Base-by-base conservation (phyloP, 2,113 vertebrate species). In the Thryonomys swinderianus region DNA sequence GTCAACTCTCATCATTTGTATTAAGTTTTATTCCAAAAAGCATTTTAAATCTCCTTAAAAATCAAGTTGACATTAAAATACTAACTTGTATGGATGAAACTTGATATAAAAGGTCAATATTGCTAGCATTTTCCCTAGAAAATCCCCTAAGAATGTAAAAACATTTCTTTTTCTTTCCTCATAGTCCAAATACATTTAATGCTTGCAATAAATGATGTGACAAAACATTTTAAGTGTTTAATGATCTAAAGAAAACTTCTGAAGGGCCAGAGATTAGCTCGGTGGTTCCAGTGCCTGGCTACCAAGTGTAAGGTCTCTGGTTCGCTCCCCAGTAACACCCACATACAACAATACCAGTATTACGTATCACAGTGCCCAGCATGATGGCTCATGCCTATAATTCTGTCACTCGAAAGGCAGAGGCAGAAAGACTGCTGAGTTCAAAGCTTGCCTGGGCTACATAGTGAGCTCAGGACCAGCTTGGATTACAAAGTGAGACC, bases 181-280 rank as follows among this genome's bases (percentile, higher is more conserved):
- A 11, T 78, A 37, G 87, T 87, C 51, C 78, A 82, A 95, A 82
- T 40, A 69, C 45, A 69, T 95, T 93, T 90, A 96, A 90, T 85
- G 48, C 23, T 82, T 81, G 1, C 82, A 89, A 90, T 40, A 96
- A 88, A 13, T 83, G 69, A 93, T 78, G 67, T 40, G 17, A 42
- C 51, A 76, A 42, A 93, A 87, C 8, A 17, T 42, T 82, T 45
- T 0, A 25, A 81, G 14, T 82, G 34, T 48, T 64, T 34, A 80
- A 17, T 93, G 37, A 93, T 67, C 81, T 96, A 90, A 97, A 51
- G n/a, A n/a, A n/a, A n/a, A n/a, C n/a, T n/a, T n/a, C n/a, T n/a
- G n/a, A n/a, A n/a, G n/a, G n/a, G n/a, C n/a, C n/a, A n/a, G n/a
- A n/a, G n/a, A n/a, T n/a, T n/a, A n/a, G n/a, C n/a, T n/a, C n/a